A percentile compares a stretch with the other conserved stretches of the same genome.
phyloP scores from a whole-genome alignment of 2,113 vertebrate genomes.

The Thinocorus orbignyianus region DNA sequence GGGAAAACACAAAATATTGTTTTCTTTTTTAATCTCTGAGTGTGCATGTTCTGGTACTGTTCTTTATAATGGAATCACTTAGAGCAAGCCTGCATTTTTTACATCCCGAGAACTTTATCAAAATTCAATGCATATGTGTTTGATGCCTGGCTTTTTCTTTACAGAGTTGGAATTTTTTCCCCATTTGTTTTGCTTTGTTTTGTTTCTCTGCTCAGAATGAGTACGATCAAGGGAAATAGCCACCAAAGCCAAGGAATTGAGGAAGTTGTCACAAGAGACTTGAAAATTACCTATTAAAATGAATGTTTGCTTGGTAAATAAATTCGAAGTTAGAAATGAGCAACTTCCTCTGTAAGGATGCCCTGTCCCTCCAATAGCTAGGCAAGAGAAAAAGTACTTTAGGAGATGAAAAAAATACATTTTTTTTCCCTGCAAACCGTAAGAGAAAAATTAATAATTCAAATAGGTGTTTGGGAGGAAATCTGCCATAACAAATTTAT shows the following conservation, averaged over 20 bases:
- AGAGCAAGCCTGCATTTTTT: neutral
- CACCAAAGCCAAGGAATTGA: neutral
- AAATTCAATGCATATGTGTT: neutral
- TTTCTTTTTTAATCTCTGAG: neutral
- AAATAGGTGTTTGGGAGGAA: neutral
- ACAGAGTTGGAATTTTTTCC: neutral
- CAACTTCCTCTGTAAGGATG: neutral
- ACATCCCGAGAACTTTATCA: neutral
- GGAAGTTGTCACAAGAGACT: neutral
- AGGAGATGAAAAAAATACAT: neutral
- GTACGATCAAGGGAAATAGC: neutral
- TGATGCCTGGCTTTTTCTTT: neutral
- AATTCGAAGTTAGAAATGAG: neutral
- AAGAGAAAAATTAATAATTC: neutral
- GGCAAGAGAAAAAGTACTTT: neutral
- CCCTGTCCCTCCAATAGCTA: neutral
- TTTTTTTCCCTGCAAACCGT: neutral
- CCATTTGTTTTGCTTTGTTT: neutral
- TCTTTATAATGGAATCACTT: neutral
- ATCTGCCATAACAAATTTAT: neutral
- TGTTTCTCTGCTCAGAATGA: neutral
- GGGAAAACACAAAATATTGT: neutral
- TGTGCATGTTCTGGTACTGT: neutral
- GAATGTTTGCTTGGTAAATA: neutral
- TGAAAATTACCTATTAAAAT: neutral